A percentile compares a stretch with the other conserved stretches of the same genome.
These are phyloP conservation scores for Drosophila sucinea DNA, from an alignment of 1,140 invertebrate species.

Conservation along the genomic window DNA sequence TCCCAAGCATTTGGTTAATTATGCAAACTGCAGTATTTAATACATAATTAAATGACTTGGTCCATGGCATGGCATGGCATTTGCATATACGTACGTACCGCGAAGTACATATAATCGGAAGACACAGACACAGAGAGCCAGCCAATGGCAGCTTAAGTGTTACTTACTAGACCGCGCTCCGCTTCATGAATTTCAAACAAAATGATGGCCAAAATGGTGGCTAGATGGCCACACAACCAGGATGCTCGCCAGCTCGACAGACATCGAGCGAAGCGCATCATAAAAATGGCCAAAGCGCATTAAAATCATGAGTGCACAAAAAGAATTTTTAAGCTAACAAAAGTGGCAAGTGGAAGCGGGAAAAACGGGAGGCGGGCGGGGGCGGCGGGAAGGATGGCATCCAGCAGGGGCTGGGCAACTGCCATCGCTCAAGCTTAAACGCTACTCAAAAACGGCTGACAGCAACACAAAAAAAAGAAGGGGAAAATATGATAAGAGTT, in stretches of 20 bases:
- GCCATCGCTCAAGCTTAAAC: conserved; percentile 60
- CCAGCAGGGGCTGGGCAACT: background rate
- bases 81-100: conserved; percentile 30
- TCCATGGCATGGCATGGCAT: conserved; percentile 43
- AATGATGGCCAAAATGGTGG: conserved; percentile 43
- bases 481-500: conserved; percentile 23
- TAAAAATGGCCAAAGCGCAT: conserved; percentile 74
- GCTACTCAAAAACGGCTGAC: conserved; percentile 46
- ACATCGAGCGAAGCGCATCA: conserved; percentile 37
- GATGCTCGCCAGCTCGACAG: background rate
- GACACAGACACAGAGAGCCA: background rate
- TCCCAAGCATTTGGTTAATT: conserved; percentile 47
- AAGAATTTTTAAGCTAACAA: conserved; percentile 65
- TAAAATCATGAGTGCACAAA: conserved; percentile 73
- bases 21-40: conserved; percentile 53
- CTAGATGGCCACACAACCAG: background rate
- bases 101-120: background rate
- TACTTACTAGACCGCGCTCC: conserved; percentile 57
- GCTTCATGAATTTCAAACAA: conserved; percentile 69
- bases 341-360: conserved; percentile 33
- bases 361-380: background rate
- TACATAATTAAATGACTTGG: conserved; percentile 56
- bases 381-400: conserved; percentile 9
- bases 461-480: conserved; percentile 36
- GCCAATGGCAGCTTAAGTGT: conserved; percentile 48